Evolutionary conservation across 2,113 vertebrate genomes (phyloP).

Genomic region (Caranx ignobilis): DNA sequence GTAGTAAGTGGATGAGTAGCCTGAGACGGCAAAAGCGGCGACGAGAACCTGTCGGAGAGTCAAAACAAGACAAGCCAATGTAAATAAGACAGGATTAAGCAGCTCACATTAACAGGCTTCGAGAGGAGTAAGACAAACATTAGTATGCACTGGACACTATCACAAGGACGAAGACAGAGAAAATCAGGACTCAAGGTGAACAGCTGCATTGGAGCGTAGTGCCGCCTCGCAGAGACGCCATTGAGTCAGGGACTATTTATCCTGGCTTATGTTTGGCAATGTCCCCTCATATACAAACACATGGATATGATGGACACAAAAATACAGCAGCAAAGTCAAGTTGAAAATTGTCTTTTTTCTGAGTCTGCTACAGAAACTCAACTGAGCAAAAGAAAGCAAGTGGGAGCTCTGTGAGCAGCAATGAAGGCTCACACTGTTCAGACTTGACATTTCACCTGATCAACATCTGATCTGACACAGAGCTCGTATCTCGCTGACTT

Average conservation of each 20-base stretch:
- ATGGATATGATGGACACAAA: not conserved
- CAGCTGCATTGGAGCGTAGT: slow-evolving; percentile 22
- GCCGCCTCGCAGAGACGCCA: slow-evolving; percentile 4
- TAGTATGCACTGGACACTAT: slow-evolving; percentile 14
- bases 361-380: not conserved
- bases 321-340: not conserved
- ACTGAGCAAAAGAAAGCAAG: not conserved
- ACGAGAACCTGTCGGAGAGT: slow-evolving; percentile 89
- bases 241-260: slow-evolving; percentile 26
- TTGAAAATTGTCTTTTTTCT: not conserved
- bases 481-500: too few species aligned
- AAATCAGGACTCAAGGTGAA: slow-evolving; percentile 36
- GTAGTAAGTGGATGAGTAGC: slow-evolving; percentile 97
- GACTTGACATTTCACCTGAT: not conserved
- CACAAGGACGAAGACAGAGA: slow-evolving; percentile 17
- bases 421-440: not conserved
- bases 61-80: slow-evolving; percentile 22
- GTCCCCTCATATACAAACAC: slow-evolving; percentile 16
- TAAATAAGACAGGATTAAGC: slow-evolving; percentile 23
- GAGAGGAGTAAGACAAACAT: slow-evolving; percentile 29
- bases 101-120: slow-evolving; percentile 18
- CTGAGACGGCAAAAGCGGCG: slow-evolving; percentile 97
- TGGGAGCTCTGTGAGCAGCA: not conserved
- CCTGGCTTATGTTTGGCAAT: slow-evolving; percentile 17
- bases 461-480: not conserved